These are phyloP conservation scores for Tigriopus californicus DNA, from an alignment of 2,888 invertebrate genomes.

Conservation along the genomic window DNA sequence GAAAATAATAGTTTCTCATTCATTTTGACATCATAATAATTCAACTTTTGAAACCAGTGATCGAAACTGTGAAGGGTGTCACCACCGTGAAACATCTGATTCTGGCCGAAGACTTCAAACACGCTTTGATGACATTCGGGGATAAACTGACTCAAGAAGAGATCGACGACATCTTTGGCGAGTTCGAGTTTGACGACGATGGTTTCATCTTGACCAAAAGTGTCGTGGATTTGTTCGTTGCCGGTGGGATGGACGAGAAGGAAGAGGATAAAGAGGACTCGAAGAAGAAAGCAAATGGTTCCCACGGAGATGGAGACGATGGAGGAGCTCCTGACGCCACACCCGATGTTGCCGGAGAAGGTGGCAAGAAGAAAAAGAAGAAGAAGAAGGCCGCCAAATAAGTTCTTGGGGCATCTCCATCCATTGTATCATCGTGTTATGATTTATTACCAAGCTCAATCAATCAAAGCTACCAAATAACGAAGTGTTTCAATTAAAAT, in stretches of 20 bases:
- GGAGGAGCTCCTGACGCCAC: too few species aligned
- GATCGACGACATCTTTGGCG: neutral
- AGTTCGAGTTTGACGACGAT: neutral
- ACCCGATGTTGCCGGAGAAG: neutral
- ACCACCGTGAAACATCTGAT: neutral
- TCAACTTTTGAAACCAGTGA: neutral
- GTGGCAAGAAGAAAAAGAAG: constrained; percentile 9
- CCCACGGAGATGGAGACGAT: too few species aligned
- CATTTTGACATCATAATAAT: neutral
- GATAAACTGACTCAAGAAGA: neutral
- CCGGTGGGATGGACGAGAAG: constrained; percentile 12
- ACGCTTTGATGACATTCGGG: neutral
- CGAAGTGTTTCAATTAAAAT: too few species aligned
- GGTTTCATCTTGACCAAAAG: neutral
- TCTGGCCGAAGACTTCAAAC: neutral
- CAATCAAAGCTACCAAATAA: too few species aligned
- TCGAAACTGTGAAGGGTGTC: constrained; percentile 1
- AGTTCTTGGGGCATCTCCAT: too few species aligned
- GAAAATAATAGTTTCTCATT: neutral
- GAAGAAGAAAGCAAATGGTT: neutral
- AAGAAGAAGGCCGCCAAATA: constrained; percentile 14
- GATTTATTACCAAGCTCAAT: too few species aligned
- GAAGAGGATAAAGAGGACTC: constrained; percentile 1
- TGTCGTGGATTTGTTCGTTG: constrained; percentile 7
- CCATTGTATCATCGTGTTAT: too few species aligned